Percentiles rank a stretch among this genome's conserved stretches.
Evolutionary conservation across 2,113 vertebrate species (phyloP).

Genomic region (Eurystomus gularis): DNA sequence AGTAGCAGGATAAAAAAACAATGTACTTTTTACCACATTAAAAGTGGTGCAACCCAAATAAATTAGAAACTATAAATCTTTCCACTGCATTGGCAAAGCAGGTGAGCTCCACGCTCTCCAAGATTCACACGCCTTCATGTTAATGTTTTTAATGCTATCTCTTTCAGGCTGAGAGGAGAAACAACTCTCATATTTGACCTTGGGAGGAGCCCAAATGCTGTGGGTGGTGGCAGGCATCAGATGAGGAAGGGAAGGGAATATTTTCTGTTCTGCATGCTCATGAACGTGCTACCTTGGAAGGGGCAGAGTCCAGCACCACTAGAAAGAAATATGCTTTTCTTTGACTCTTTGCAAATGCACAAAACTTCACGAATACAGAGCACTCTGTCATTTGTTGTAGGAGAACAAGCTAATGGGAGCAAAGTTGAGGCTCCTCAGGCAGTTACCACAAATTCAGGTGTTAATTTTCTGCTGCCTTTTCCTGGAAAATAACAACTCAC

Average conservation of each 20-base stretch:
- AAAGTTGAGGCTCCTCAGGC: neutral
- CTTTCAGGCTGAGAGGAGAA: neutral
- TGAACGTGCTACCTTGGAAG: neutral
- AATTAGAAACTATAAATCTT: constrained; percentile 3
- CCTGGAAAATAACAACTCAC: neutral
- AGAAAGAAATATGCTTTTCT: neutral
- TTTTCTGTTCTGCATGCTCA: neutral
- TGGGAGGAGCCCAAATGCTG: neutral
- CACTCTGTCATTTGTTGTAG: neutral
- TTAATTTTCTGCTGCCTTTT: neutral
- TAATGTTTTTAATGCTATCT: neutral
- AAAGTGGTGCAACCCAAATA: neutral
- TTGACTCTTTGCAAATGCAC: neutral
- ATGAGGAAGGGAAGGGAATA: neutral
- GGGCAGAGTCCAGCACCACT: neutral
- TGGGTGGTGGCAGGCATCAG: neutral
- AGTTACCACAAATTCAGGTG: neutral
- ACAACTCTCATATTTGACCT: neutral
- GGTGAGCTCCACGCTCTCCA: neutral
- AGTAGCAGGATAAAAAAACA: neutral
- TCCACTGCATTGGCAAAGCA: neutral
- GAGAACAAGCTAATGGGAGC: neutral
- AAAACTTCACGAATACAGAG: neutral
- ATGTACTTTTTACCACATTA: neutral
- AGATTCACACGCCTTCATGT: neutral